Evolutionary conservation across 2,113 vertebrate species (phyloP).

Genomic region (Polypterus bichir): DNA sequence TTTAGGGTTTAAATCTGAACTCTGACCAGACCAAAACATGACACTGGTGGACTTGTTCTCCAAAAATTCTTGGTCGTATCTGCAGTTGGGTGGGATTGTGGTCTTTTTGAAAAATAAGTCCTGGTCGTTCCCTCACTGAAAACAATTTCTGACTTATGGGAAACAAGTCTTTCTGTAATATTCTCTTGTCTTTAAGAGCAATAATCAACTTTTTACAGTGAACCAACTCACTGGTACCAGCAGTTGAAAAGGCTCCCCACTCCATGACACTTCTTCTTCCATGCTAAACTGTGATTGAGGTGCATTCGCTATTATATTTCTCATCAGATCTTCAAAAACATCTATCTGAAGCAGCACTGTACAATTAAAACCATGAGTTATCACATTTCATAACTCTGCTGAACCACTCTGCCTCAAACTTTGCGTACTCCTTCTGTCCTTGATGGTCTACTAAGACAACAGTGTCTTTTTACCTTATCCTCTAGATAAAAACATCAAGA

Average conservation of each 20-base stretch:
- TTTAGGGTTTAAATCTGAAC: too few relatives aligned
- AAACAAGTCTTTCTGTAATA: neutral
- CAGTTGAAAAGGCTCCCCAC: conserved; percentile 2
- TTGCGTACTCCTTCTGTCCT: conserved; percentile 3
- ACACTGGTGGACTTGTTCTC: too few relatives aligned
- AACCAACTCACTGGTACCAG: conserved; percentile 4
- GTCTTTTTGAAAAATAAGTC: too few relatives aligned
- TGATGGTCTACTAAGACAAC: neutral
- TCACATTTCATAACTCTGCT: neutral
- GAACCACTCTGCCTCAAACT: conserved; percentile 2
- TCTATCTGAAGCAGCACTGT: neutral
- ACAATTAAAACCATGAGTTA: neutral
- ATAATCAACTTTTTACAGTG: conserved; percentile 1
- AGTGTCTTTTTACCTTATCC: neutral
- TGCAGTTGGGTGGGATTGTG: too few relatives aligned
- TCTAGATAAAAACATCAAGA: conserved; percentile 1
- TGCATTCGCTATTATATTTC: neutral
- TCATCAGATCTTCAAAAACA: neutral
- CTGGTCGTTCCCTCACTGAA: too few relatives aligned
- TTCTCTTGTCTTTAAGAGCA: neutral
- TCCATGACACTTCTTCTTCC: neutral
- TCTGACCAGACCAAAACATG: too few relatives aligned
- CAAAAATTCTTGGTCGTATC: too few relatives aligned
- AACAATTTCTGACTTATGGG: neutral
- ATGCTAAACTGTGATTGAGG: conserved; percentile 4